These are phyloP conservation scores for Sarcophaga caerulescens DNA, from an alignment of 2,888 invertebrate genomes.

Conservation along the genomic window DNA sequence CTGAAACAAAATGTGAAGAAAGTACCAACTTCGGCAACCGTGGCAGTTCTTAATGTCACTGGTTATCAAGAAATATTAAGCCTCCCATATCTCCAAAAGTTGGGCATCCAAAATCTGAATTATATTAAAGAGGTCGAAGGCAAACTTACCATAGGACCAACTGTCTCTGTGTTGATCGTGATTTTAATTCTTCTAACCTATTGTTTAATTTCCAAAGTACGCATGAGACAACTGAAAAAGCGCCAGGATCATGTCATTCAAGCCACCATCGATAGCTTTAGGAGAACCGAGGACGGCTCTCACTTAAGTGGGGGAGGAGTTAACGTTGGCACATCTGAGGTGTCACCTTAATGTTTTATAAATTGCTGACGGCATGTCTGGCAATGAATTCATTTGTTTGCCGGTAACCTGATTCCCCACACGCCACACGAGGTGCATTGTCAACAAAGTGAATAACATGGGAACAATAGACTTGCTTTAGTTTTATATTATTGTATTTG, in stretches of 20 bases:
- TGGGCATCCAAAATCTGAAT: no score
- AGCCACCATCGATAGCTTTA: slow-evolving; percentile 28
- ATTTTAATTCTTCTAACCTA: neutral
- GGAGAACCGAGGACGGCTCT: slow-evolving; percentile 43
- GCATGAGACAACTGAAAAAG: no score
- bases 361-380: no score
- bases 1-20: slow-evolving; percentile 25
- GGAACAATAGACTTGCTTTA: no score
- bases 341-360: no score
- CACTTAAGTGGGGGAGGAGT: slow-evolving; percentile 35
- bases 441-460: no score
- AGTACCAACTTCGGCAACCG: neutral
- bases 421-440: no score
- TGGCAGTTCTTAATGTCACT: slow-evolving; percentile 20
- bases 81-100: neutral
- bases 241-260: neutral
- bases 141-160: slow-evolving; percentile 10
- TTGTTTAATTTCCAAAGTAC: neutral
- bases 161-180: neutral
- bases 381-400: no score
- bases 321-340: no score
- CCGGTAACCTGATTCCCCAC: no score
- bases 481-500: no score
- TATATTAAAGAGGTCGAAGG: neutral
- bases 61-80: slow-evolving; percentile 43